Base-by-base conservation (phyloP, 1,140 invertebrate species). In the Maconellicoccus hirsutus region DNA sequence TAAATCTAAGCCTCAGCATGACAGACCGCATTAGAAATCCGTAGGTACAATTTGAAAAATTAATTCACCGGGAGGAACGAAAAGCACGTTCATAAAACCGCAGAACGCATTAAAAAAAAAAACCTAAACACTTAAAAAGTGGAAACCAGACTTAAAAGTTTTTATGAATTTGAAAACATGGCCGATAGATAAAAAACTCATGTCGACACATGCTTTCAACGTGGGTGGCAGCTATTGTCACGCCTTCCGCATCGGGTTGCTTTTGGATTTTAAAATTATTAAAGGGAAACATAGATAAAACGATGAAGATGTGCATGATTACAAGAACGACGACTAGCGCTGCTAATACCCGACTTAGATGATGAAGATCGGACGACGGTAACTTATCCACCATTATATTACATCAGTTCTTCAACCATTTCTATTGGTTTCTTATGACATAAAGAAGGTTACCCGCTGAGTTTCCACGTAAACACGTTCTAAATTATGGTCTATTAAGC, bases 401-500 rank as follows among this genome's bases (percentile, higher is more conserved):
- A 61, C 21, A 19, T 6, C 59, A 6, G 59, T 4, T 61, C n/a
- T 61, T 7, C 14, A 61, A 61, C 21, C 59, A 22, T 61, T 61
- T 61, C 59, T 61, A 19, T 61, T 61, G 59, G 59, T 61, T 61
- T 61, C 14, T 61, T 61, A 19, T 16, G 14, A 61, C 59, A 61
- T 61, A 61, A 61, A 61, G 59, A 22, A 61, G 21, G 59, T 22
- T 19, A 19, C 59, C 59, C 21, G 59, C 59, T 61, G 59, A 16
- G 59, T 61, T 61, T 61, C 59, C 59, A 61, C 59, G 59, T 61
- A 61, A 61, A 61, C 59, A 61, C 21, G 59, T 61, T 61, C 59
- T 61, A 61, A 61, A 61, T 61, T 61, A 61, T 61, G 59, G 59
- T 61, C 59, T 22, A 61, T 61, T 61, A 22, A 61, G 14, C 16